Conservation (phyloP, 2,797 vertebrate species). For the Arnoldichthys spilopterus region DNA sequence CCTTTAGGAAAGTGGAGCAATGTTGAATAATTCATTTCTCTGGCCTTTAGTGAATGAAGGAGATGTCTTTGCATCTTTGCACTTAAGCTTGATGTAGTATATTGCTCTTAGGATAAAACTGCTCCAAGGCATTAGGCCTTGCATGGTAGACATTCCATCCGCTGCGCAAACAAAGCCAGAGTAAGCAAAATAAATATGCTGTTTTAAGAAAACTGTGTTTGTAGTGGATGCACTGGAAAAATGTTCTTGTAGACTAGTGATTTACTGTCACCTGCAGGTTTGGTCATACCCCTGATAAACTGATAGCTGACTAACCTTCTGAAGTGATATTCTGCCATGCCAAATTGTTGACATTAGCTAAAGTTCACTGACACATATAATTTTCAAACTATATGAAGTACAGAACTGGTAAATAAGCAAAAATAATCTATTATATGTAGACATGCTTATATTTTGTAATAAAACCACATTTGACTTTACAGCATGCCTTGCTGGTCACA, state of each 20-base stretch:
- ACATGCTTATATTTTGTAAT: too few species aligned
- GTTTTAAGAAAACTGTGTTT: conserved; percentile 1
- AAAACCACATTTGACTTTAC: neutral
- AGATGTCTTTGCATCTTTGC: conserved; percentile 54
- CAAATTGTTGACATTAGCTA: neutral
- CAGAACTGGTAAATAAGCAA: too few species aligned
- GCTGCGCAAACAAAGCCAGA: conserved; percentile 2
- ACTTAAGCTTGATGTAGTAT: conserved; percentile 48
- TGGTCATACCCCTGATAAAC: neutral
- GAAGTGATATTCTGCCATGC: neutral
- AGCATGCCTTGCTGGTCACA: too few species aligned
- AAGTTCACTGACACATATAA: neutral
- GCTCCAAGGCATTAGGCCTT: conserved; percentile 4
- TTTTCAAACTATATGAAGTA: too few species aligned
- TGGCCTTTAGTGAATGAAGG: conserved; percentile 57
- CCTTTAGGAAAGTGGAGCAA: conserved; percentile 63
- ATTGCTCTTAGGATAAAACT: conserved; percentile 12
- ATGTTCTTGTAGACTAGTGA: neutral
- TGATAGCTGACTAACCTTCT: neutral
- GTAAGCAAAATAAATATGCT: conserved; percentile 26
- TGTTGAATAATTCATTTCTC: conserved; percentile 63
- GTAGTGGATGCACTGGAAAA: neutral
- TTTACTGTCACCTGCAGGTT: neutral
- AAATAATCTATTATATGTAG: too few species aligned
- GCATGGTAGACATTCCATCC: neutral